Base-by-base conservation (phyloP, 1,140 invertebrate species). In the Zeugodacus cucurbitae region DNA sequence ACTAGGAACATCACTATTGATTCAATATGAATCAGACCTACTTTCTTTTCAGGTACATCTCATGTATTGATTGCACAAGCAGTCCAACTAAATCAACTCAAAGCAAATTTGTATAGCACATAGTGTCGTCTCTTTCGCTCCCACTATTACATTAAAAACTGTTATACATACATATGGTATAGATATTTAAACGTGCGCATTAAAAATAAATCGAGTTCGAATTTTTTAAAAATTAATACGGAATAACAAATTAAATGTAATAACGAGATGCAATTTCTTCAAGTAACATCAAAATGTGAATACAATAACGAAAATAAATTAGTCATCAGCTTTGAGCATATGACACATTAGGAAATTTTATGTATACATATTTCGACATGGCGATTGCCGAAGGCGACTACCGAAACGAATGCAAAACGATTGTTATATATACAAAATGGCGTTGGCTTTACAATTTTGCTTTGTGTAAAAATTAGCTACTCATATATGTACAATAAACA, bases 11-110 rank as follows among this genome's bases (percentile, higher is more conserved):
- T 82, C 11, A 82, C 37, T 48, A 82, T n/a, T 44, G 37, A 78
- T 82, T 82, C 74, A 82, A 82, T 82, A 82, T 82, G 74, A 82
- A 82, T 82, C 74, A 82, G 11, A 48, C 74, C n/a, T 44, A 82
- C 34, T 74, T 64, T 62, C 34, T 74, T 70, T 54, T 48, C 74
- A 82, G 74, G 74, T 82, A 82, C 74, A 41, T 2, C 8, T 26
- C 41, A 11, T 44, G 41, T 82, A 82, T 41, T 6, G 5, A 78
- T 44, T 41, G 14, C 37, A n/a, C n/a, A 17, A 41, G n/a, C 74
- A 48, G 11, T 41, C n/a, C 2, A 48, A 6, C 74, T 82, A 82
- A 22, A 14, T 44, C 74, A 48, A 82, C 74, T n/a, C 41, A 48
- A 82, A 41, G 37, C 70, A 41, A 70, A 78, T 29, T 22, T 22